phyloP scores from a whole-genome alignment of 2,888 invertebrate genomes.

The Diploptera punctata region DNA sequence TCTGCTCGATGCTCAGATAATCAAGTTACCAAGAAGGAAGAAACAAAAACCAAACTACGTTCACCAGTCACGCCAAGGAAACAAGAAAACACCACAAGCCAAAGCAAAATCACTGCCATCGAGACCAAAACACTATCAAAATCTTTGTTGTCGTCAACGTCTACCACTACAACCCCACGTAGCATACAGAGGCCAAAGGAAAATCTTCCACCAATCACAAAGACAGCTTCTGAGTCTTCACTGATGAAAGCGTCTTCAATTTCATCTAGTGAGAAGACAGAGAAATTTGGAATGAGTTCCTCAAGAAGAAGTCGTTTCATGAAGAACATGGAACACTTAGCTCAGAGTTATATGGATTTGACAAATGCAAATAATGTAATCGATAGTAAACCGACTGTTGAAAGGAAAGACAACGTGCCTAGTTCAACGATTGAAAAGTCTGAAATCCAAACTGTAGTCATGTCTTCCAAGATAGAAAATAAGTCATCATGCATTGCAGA shows the following conservation, averaged over 20 bases:
- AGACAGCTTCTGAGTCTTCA: not conserved
- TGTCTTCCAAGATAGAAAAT: not conserved
- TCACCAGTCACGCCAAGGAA: not conserved
- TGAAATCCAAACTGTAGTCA: not conserved
- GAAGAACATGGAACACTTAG: constrained; percentile 56
- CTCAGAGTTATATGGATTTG: constrained; percentile 48
- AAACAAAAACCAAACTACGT: not conserved
- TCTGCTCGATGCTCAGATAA: not conserved
- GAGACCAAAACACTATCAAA: not conserved
- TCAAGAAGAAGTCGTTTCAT: constrained; percentile 54
- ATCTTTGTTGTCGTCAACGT: not conserved
- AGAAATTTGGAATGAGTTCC: constrained; percentile 29
- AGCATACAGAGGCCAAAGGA: constrained; percentile 3
- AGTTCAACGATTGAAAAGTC: not conserved
- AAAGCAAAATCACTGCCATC: not conserved
- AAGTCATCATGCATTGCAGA: not conserved
- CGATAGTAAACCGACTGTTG: constrained; percentile 9
- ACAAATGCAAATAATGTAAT: not conserved
- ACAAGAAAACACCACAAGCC: not conserved
- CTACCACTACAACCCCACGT: constrained; percentile 4
- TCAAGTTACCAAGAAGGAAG: not conserved
- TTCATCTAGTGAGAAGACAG: not conserved
- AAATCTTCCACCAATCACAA: not conserved
- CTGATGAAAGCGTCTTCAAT: not conserved
- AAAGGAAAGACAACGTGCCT: not conserved